A percentile compares a stretch with the other conserved stretches of the same genome.
These are phyloP conservation scores for Erpobdella octoculata DNA, from an alignment of 2,888 invertebrate species.

Conservation along the genomic window DNA sequence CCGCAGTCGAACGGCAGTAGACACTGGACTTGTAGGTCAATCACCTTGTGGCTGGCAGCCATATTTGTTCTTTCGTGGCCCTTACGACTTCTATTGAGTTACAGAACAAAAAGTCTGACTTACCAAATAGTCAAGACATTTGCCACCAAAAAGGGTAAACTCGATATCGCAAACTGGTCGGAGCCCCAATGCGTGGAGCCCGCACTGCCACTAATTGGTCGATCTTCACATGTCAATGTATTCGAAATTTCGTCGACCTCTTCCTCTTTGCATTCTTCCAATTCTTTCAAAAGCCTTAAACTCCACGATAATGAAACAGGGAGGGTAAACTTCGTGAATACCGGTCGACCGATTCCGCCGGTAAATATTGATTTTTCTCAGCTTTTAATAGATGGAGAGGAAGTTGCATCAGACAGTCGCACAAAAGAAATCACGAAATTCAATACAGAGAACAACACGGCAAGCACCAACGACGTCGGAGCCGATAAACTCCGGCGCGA, in stretches of 20 bases:
- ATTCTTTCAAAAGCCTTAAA: no score
- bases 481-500: no score
- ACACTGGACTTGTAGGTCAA: conserved; percentile 17
- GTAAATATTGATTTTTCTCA: no score
- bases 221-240: neutral
- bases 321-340: no score
- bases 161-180: no score
- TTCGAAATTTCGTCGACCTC: neutral
- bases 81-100: conserved; percentile 27
- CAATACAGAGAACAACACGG: neutral
- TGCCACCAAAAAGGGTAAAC: neutral
- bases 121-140: conserved; percentile 10
- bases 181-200: neutral
- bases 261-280: neutral
- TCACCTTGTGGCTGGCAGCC: conserved; percentile 27
- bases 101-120: conserved; percentile 14
- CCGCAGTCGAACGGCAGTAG: neutral
- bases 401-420: no score
- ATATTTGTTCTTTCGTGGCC: conserved; percentile 23
- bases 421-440: neutral
- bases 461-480: neutral
- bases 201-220: no score
- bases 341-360: no score
- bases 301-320: no score
- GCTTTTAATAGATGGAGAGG: no score